These are phyloP conservation scores for Saccopteryx leptura DNA, from an alignment of 2,113 vertebrate species.

Conservation along the genomic window DNA sequence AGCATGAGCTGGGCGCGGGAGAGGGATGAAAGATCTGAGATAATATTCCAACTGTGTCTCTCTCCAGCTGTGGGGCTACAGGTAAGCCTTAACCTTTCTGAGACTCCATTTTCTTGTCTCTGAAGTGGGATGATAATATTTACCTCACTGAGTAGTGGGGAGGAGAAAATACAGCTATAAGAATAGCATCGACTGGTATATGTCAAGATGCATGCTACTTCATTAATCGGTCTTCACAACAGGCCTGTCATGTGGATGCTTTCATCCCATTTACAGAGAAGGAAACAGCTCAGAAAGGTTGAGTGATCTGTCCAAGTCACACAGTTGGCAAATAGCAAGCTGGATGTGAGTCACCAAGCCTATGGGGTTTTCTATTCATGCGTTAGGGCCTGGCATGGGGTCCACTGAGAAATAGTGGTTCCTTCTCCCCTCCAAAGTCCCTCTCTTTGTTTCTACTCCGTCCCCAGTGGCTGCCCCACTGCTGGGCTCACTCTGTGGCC, in stretches of 20 bases:
- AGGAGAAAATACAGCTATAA: not conserved
- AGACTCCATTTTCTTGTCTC: not conserved
- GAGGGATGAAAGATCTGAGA: not conserved
- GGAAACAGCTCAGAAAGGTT: not conserved
- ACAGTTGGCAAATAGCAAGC: not conserved
- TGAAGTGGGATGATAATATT: not conserved
- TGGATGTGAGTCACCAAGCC: not conserved
- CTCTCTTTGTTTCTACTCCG: too few relatives aligned
- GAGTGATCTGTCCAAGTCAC: not conserved
- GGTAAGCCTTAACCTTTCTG: not conserved
- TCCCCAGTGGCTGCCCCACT: not conserved
- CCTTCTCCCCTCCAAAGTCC: not conserved
- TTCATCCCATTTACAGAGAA: not conserved
- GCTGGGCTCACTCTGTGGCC: not conserved
- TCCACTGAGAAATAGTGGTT: not conserved
- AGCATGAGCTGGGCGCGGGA: fast-evolving
- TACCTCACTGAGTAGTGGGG: not conserved
- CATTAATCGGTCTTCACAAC: not conserved
- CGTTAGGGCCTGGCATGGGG: not conserved
- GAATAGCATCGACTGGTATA: not conserved
- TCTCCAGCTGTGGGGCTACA: not conserved
- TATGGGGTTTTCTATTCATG: not conserved
- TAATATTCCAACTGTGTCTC: not conserved
- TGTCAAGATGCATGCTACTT: not conserved
- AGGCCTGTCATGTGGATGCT: not conserved